These are phyloP conservation scores for Argopecten irradians DNA, from an alignment of 1,140 invertebrate genomes.

Conservation along the genomic window DNA sequence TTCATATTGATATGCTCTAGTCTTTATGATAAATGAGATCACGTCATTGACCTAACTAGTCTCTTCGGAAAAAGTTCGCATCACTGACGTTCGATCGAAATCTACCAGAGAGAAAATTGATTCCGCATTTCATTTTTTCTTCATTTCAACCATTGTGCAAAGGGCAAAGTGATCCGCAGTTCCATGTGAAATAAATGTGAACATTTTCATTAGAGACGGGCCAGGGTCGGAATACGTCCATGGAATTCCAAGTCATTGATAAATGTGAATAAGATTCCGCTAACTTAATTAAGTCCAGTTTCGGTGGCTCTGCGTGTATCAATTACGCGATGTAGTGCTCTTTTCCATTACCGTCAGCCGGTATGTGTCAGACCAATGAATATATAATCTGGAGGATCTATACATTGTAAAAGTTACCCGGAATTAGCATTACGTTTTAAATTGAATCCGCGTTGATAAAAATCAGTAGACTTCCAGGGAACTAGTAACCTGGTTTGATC, in stretches of 20 bases:
- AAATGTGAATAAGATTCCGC: background rate
- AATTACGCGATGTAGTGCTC: background rate
- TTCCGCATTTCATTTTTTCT: background rate
- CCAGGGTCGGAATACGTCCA: background rate
- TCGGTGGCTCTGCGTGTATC: background rate
- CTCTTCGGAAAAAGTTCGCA: background rate
- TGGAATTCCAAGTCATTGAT: conserved; percentile 14
- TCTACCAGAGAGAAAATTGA: background rate
- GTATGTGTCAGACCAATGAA: background rate
- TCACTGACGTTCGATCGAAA: background rate
- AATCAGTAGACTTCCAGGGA: background rate
- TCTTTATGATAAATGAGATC: no score
- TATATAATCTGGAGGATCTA: background rate
- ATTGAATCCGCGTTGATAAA: background rate
- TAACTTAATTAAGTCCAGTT: conserved; percentile 2
- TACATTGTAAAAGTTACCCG: background rate
- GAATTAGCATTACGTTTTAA: background rate
- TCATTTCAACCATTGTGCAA: background rate
- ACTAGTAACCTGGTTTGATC: background rate
- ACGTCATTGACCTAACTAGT: background rate
- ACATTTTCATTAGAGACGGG: background rate
- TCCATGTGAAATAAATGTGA: background rate
- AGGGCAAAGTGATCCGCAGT: background rate
- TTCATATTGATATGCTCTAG: no score
- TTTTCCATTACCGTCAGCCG: background rate